A percentile compares a stretch with the other conserved stretches of the same genome.
phyloP scores from a whole-genome alignment of 1,140 invertebrate species.

The Dendrolimus kikuchii region DNA sequence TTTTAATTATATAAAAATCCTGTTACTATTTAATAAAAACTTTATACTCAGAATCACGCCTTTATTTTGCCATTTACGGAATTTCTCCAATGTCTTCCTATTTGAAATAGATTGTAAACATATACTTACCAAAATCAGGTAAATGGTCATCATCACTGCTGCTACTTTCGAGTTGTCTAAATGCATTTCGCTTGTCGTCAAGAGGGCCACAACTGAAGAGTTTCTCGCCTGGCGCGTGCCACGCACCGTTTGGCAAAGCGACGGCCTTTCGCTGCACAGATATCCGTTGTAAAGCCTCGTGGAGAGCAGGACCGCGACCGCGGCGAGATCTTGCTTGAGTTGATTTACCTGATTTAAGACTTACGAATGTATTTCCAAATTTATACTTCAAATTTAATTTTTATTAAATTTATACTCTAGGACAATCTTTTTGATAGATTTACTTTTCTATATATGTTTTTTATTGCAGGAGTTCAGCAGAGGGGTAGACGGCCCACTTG shows the following conservation, averaged over 20 bases:
- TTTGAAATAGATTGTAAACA: conserved; percentile 6
- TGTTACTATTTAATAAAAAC: no score
- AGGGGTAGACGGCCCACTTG: no score
- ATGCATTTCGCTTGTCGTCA: conserved; percentile 32
- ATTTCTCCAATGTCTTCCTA: neutral
- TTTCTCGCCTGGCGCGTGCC: conserved; percentile 65
- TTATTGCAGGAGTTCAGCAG: no score
- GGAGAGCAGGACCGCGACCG: conserved; percentile 60
- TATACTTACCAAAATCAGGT: conserved; percentile 51
- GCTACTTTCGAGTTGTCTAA: conserved; percentile 47
- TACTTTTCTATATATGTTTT: no score
- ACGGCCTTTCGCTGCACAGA: conserved; percentile 28
- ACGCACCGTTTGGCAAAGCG: conserved; percentile 36
- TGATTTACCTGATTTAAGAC: conserved; percentile 29
- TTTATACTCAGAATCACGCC: no score
- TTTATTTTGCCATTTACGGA: no score
- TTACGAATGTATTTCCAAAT: neutral
- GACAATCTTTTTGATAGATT: no score
- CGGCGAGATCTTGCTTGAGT: conserved; percentile 39
- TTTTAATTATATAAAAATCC: no score
- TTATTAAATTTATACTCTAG: no score
- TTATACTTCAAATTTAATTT: neutral
- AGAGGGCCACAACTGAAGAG: conserved; percentile 58
- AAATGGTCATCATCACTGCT: conserved; percentile 61
- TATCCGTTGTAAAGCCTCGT: conserved; percentile 71